Base-by-base conservation (phyloP, 2,797 vertebrate species). In the Huso huso region DNA sequence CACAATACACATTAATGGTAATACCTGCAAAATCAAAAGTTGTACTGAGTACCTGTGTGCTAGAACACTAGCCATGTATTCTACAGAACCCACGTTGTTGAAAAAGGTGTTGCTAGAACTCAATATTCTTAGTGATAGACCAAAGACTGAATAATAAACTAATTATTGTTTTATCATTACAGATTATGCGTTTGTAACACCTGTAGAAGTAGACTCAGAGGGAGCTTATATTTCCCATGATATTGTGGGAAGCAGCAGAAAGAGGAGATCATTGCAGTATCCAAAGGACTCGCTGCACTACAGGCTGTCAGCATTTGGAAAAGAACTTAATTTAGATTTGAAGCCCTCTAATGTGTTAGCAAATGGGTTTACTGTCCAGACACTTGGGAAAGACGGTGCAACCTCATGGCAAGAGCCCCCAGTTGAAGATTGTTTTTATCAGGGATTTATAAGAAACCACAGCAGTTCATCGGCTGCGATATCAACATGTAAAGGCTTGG, bases 101-200 rank as follows among this genome's bases (percentile, higher is more conserved):
- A 37, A 37, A 37, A 37, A 37, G 37, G 37, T 37, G 37, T 37
- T 37, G 37, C 37, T 37, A 37, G 37, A 37, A 37, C 37, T 37
- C 37, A 37, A 37, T 4, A 37, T 37, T 37, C 37, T 37, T 37
- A 37, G 3, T 37, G 37, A 37, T 37, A 37, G 37, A 37, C 4
- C 37, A 37, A 37, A 37, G 37, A 37, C 37, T 37, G 37, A 37
- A 37, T 37, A 37, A 37, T 37, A 37, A 37, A 37, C 37, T 4
- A 37, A 37, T 37, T 37, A 37, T 37, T 37, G 37, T 37, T 76
- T 71, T 83, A n/a, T 80, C 53, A 0, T 83, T 78, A 37, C 89
- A 99, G 96, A 95, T 84, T 98, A 97, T 10, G 76, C 88, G 75
- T 93, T 99, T 84, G 92, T 94, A 69, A 94, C 88, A 1, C 96